phyloP scores from a whole-genome alignment of 2,888 invertebrate genomes.

The Netelia melanura region DNA sequence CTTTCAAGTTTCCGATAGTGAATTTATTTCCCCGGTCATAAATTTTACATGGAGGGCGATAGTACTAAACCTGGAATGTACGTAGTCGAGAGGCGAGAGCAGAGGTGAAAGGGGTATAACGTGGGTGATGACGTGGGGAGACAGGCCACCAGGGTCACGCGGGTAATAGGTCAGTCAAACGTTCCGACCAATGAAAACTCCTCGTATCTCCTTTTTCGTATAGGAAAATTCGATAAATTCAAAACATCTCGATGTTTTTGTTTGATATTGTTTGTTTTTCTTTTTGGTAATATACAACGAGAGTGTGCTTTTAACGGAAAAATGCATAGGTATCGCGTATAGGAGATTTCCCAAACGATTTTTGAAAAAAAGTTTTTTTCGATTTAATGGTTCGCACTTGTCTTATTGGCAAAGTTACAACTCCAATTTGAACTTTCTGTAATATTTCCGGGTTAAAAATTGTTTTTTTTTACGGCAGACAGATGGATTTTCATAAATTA shows the following conservation, averaged over 20 bases:
- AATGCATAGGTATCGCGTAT: no score
- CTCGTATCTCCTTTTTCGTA: not conserved
- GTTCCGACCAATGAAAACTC: not conserved
- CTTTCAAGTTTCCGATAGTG: slow-evolving; percentile 70
- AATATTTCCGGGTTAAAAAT: no score
- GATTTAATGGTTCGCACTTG: no score
- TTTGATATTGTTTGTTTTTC: not conserved
- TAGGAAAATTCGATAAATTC: slow-evolving; percentile 11
- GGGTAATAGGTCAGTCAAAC: slow-evolving; percentile 11
- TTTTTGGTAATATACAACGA: no score
- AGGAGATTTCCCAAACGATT: no score
- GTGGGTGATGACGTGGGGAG: not conserved
- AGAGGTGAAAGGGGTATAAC: not conserved
- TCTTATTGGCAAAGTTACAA: no score
- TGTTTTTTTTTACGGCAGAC: no score
- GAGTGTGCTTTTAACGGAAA: no score
- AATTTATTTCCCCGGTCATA: slow-evolving; percentile 71
- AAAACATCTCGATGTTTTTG: not conserved
- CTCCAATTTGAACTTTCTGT: no score
- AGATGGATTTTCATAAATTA: no score
- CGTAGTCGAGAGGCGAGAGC: not conserved
- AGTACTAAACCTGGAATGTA: slow-evolving; percentile 26
- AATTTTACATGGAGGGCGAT: slow-evolving; percentile 66
- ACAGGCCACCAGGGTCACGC: not conserved
- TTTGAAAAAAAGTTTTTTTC: no score